phyloP scores from a whole-genome alignment of 2,888 invertebrate species.

The Tenthredo amoena region DNA sequence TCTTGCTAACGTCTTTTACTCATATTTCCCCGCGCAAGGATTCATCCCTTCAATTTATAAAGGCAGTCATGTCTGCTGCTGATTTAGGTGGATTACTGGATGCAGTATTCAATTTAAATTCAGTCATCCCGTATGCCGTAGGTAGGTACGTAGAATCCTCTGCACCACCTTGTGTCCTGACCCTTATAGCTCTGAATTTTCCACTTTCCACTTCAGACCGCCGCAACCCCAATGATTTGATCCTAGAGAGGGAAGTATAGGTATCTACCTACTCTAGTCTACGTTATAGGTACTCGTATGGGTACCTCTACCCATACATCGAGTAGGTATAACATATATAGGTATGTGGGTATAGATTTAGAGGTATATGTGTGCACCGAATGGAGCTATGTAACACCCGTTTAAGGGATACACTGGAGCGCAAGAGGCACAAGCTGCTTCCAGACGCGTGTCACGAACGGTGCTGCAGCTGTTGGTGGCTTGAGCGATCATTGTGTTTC shows the following conservation, averaged over 20 bases:
- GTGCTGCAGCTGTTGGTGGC: conserved; percentile 65
- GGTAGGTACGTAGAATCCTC: not conserved
- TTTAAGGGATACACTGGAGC: conserved; percentile 35
- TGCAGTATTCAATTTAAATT: conserved; percentile 15
- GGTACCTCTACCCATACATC: not conserved
- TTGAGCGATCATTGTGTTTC: conserved; percentile 64
- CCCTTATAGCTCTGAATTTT: not conserved
- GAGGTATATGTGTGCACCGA: not conserved
- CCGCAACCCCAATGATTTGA: conserved; percentile 21
- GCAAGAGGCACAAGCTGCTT: conserved; percentile 52
- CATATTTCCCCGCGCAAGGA: not conserved
- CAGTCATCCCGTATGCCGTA: conserved; percentile 25
- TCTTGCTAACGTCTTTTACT: not conserved
- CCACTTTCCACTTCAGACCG: conserved; percentile 40
- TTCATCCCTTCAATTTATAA: not conserved
- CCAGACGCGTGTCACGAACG: conserved; percentile 72
- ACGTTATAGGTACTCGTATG: not conserved
- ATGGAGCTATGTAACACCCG: conserved; percentile 40
- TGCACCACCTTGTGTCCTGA: not conserved
- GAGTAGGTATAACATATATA: not conserved
- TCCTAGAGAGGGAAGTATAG: conserved; percentile 3
- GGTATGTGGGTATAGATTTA: not conserved
- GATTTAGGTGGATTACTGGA: not conserved
- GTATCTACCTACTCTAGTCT: not conserved
- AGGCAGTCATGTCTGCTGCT: not conserved